Evolutionary conservation across 30 jellyfish, hydroid and myxozoan species (phyloP).

Genomic region (Aurelia sp.): DNA sequence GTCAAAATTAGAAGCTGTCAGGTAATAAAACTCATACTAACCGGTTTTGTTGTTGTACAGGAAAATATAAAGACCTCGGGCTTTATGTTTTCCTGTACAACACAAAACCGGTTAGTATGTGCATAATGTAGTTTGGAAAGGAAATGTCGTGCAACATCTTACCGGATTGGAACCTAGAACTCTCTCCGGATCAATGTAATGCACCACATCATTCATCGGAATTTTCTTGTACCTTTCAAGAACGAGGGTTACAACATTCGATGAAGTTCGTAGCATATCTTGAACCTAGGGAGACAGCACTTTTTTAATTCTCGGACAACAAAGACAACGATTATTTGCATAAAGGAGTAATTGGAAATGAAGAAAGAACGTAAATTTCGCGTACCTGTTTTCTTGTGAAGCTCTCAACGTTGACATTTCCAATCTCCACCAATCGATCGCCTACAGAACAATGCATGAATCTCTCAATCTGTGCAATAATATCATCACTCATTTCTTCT

Average conservation of each 20-base stretch:
- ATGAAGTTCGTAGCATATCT: constrained; percentile 77
- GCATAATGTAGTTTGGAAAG: neutral
- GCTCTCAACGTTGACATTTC: constrained; percentile 72
- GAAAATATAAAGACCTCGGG: no score
- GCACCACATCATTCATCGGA: constrained; percentile 77
- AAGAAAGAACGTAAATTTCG: no score
- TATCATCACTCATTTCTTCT: no score
- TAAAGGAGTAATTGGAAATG: no score
- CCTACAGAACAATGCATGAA: constrained; percentile 46
- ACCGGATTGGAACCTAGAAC: constrained; percentile 90
- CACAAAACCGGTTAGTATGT: no score
- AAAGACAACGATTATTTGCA: no score
- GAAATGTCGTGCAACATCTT: neutral
- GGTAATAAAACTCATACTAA: no score
- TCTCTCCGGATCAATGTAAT: constrained; percentile 78
- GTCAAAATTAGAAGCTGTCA: no score
- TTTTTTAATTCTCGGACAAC: no score
- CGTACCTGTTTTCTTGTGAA: constrained; percentile 85
- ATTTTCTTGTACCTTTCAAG: constrained; percentile 83
- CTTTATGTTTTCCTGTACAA: no score
- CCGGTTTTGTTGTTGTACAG: no score
- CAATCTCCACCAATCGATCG: constrained; percentile 89
- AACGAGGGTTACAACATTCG: constrained; percentile 62
- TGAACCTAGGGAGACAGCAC: constrained; percentile 36
- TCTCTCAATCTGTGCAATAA: no score